Conservation (phyloP, 2,888 invertebrate genomes). For the Eueremaeus valkanovi region DNA sequence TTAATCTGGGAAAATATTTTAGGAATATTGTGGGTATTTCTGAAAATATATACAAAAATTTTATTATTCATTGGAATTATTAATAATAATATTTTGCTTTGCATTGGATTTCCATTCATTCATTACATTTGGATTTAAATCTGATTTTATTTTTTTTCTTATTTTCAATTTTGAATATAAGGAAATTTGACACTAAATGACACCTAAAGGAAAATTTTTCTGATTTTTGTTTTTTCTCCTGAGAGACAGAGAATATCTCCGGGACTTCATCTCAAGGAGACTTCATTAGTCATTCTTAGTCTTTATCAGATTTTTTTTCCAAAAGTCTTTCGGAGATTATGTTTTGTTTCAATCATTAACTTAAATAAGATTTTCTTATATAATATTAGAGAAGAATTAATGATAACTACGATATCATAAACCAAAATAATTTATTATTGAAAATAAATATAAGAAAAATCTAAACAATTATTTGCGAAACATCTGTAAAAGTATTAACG, state of each 20-base stretch:
- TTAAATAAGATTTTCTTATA: not conserved
- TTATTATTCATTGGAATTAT: no score
- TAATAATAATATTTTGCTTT: no score
- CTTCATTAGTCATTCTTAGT: conserved; percentile 14
- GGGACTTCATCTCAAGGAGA: not conserved
- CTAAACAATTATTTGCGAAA: no score
- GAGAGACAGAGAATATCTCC: not conserved
- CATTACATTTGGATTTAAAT: not conserved
- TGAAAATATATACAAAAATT: no score
- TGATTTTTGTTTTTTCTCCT: not conserved
- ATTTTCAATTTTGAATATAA: not conserved
- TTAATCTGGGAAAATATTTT: no score
- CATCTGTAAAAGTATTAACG: no score
- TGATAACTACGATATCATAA: not conserved
- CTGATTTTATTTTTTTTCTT: not conserved
- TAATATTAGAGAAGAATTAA: not conserved
- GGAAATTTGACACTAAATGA: conserved; percentile 11
- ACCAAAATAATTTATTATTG: no score
- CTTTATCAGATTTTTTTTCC: not conserved
- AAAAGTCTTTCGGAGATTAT: not conserved
- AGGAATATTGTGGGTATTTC: no score
- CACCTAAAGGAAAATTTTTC: not conserved
- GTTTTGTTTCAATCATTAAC: not conserved
- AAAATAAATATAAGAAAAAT: no score
- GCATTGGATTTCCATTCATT: no score